Evolutionary conservation across 92 coral and sea anemone genomes (phyloP).

Genomic region (Metridium senile): DNA sequence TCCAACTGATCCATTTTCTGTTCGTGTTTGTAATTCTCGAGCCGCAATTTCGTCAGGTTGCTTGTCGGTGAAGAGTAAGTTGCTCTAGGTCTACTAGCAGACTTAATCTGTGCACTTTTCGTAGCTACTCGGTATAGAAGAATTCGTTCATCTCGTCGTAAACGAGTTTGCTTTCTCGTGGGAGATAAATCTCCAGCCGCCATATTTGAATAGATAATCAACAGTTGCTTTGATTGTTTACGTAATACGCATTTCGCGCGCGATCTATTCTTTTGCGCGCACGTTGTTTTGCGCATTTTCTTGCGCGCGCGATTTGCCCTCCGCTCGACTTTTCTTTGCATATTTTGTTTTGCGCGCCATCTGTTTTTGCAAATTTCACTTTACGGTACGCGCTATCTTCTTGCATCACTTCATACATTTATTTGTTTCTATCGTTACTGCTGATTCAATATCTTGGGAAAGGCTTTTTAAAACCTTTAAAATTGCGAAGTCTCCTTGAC

Average conservation of each 20-base stretch:
- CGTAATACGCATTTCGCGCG: neutral
- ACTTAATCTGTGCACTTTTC: neutral
- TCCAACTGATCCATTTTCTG: conserved; percentile 58
- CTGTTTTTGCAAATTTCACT: no score
- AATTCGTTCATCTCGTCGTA: neutral
- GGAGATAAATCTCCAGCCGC: conserved; percentile 11
- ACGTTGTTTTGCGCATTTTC: neutral
- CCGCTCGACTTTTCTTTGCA: no score
- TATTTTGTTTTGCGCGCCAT: no score
- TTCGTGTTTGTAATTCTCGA: conserved; percentile 67
- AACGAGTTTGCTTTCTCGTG: neutral
- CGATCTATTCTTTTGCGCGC: neutral
- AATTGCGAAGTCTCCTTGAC: no score
- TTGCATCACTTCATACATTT: no score
- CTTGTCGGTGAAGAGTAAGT: neutral
- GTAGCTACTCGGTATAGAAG: neutral
- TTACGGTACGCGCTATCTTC: no score
- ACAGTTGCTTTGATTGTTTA: neutral
- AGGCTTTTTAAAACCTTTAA: no score
- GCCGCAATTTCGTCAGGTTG: conserved; percentile 41
- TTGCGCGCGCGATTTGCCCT: no score
- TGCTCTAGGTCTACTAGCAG: neutral
- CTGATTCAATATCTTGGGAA: no score
- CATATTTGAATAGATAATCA: neutral
- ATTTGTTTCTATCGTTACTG: no score